These are phyloP conservation scores for Cinclus cinclus DNA, from an alignment of 2,113 vertebrate genomes.

Conservation along the genomic window DNA sequence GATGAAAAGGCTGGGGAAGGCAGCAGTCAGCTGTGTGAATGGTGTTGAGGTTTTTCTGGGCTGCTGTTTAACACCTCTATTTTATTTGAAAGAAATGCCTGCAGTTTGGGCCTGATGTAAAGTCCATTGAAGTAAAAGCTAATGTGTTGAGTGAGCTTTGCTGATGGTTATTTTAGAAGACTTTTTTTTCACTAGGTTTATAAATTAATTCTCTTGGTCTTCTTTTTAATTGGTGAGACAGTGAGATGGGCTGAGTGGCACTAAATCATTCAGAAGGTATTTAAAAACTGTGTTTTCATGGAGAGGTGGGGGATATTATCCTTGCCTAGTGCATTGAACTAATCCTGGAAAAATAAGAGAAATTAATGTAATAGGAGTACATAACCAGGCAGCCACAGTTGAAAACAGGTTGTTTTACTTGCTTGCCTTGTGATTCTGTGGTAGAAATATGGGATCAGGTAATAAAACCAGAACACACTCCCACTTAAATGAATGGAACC, in stretches of 20 bases:
- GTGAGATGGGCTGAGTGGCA: neutral
- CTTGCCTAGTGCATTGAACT: neutral
- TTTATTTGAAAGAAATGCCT: neutral
- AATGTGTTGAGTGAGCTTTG: neutral
- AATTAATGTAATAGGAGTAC: neutral
- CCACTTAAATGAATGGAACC: conserved; percentile 59
- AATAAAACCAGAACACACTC: conserved; percentile 57
- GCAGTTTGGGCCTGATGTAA: neutral
- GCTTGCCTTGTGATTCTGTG: conserved; percentile 19
- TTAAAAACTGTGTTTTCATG: neutral
- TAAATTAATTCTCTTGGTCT: neutral
- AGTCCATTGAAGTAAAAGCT: neutral
- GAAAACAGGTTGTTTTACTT: conserved; percentile 51
- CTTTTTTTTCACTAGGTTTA: neutral
- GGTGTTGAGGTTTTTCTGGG: neutral
- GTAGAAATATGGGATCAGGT: conserved; percentile 51
- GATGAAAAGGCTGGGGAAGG: neutral
- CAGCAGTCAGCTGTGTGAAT: neutral
- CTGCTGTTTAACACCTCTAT: neutral
- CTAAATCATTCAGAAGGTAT: conserved; percentile 20
- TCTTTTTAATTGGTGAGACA: conserved; percentile 10
- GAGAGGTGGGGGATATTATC: neutral
- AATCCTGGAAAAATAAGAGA: conserved; percentile 18
- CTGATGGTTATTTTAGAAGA: neutral
- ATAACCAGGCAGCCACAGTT: neutral